A percentile compares a stretch with the other conserved stretches of the same genome.
Evolutionary conservation across 2,113 vertebrate species (phyloP).

Genomic region (Siphamia tubifer): DNA sequence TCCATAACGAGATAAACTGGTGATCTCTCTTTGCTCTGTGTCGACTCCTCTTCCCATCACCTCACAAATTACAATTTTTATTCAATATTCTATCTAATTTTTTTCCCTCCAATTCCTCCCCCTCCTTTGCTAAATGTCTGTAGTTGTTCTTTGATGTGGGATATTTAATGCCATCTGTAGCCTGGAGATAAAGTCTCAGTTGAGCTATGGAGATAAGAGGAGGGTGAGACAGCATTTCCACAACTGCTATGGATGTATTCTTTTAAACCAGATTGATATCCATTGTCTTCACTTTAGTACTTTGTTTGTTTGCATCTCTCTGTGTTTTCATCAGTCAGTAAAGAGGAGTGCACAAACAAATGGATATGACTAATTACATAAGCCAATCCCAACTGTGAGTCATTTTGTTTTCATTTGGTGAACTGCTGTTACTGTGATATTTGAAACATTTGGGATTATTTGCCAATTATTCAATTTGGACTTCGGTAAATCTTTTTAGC

Average conservation of each 20-base stretch:
- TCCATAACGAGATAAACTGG: conserved; percentile 55
- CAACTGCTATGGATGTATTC: conserved; percentile 20
- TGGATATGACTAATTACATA: conserved; percentile 2
- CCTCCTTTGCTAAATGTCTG: conserved; percentile 23
- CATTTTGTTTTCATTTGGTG: conserved; percentile 8
- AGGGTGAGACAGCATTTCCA: conserved; percentile 25
- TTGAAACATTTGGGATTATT: conserved; percentile 10
- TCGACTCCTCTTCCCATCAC: conserved; percentile 16
- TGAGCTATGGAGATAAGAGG: conserved; percentile 46
- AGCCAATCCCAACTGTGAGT: conserved; percentile 17
- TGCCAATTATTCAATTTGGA: conserved; percentile 20
- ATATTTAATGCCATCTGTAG: conserved; percentile 10
- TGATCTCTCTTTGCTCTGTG: conserved; percentile 17
- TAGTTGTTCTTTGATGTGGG: conserved; percentile 35
- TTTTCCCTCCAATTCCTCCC: neutral
- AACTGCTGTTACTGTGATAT: conserved; percentile 2
- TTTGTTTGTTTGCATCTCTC: neutral
- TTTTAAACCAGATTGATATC: conserved; percentile 6
- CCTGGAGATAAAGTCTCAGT: conserved; percentile 20
- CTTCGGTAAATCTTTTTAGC: conserved; percentile 14
- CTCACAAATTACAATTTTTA: conserved; percentile 18
- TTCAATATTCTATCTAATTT: neutral
- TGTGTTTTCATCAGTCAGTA: neutral
- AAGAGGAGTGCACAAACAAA: conserved; percentile 15
- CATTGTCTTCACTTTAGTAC: conserved; percentile 4